Base-by-base conservation (phyloP, 1,140 invertebrate species). In the Lepeophtheirus salmonis region DNA sequence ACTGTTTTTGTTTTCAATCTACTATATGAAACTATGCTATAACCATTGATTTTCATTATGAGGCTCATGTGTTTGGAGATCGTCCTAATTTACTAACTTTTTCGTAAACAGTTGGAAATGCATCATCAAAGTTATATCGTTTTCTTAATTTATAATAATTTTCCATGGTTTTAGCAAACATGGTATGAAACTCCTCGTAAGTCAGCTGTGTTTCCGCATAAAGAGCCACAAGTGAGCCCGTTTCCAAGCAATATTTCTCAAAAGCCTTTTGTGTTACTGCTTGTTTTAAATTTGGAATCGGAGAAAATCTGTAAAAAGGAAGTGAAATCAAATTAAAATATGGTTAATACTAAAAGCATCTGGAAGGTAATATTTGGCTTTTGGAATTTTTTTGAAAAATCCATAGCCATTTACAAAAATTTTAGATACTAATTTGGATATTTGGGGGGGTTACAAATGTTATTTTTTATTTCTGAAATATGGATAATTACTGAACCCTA, bases 131-230 rank as follows among this genome's bases (percentile, higher is more conserved):
- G 24, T 76, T 62, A 2, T 80, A 70, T 22, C 71, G 68, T 4
- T 75, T 69, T 56, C 85, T 71, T 61, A 86, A 69, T 68, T 75
- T 76, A 64, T 88, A 82, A 66, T 89, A 89, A 20, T n/a, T 26
- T 57, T 16, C 26, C 0, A 87, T 70, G 1, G 68, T 70, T 67
- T 86, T 83, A 67, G 88, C 82, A 72, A 88, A 89, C 84, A 89
- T 89, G 56, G 75, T 64, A 16, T 81, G 70, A 67, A 88, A 89
- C 70, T 89, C 84, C 23, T 82, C 78, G 24, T 69, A 69, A 0
- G 81, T 84, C 62, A 82, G 79, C 68, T 81, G 86, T 0, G 83
- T 84, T 65, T 89, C 85, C 0, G 83, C 83, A 70, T 88, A 88
- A 52, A 89, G 70, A 85, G 89, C 88, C 74, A 88, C 84, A 70